These are phyloP conservation scores for Pteronotus mesoamericanus DNA, from an alignment of 2,797 vertebrate species.

Conservation along the genomic window DNA sequence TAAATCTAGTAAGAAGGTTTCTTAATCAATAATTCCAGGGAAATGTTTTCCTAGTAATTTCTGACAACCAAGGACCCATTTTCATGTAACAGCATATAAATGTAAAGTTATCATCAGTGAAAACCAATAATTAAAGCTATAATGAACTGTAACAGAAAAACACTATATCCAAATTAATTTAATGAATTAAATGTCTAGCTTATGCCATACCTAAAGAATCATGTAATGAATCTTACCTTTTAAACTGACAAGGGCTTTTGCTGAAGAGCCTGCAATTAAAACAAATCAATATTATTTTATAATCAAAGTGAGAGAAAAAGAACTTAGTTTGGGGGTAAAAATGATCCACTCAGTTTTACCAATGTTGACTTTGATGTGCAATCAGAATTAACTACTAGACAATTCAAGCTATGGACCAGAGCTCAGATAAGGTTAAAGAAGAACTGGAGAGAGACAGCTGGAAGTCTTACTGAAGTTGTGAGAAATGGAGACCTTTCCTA, in stretches of 20 bases:
- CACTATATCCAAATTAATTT: conserved; percentile 9
- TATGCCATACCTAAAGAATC: conserved; percentile 39
- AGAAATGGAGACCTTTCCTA: background rate
- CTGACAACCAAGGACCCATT: conserved; percentile 5
- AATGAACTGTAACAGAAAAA: background rate
- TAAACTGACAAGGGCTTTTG: conserved; percentile 98
- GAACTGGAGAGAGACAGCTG: background rate
- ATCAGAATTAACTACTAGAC: background rate
- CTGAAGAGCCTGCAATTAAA: conserved; percentile 92
- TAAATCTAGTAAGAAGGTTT: conserved; percentile 17
- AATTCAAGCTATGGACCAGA: background rate
- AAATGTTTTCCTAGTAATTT: background rate
- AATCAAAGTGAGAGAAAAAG: conserved; percentile 2
- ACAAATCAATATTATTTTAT: conserved; percentile 60
- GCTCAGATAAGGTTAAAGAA: background rate
- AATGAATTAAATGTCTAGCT: conserved; percentile 16
- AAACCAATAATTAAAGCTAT: conserved; percentile 26
- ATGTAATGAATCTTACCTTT: conserved; percentile 89
- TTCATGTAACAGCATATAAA: background rate
- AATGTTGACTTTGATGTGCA: background rate
- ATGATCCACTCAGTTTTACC: background rate
- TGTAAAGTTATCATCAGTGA: conserved; percentile 34
- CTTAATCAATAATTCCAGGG: conserved; percentile 13
- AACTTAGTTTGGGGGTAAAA: background rate
- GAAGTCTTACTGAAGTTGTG: background rate